phyloP scores from a whole-genome alignment of 2,797 vertebrate species.

The Protosalanx chinensis region DNA sequence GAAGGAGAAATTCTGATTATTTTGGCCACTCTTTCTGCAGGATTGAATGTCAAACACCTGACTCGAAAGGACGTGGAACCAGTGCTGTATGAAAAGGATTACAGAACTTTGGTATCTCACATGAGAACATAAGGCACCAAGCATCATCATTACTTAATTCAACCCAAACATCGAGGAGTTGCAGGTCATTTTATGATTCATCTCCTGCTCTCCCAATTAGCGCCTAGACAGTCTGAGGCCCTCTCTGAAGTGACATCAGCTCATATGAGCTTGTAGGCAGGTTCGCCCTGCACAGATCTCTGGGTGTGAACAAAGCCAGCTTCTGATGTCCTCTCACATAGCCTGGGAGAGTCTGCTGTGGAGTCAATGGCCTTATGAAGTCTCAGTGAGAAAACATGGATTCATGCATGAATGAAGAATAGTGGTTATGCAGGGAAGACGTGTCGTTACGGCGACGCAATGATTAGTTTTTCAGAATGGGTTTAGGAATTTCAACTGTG shows the following conservation, averaged over 20 bases:
- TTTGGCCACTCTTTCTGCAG: too few relatives aligned
- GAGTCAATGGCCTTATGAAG: constrained; percentile 16
- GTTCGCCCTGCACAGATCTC: constrained; percentile 25
- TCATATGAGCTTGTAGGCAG: constrained; percentile 47
- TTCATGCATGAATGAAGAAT: constrained; percentile 10
- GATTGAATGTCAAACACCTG: constrained; percentile 42
- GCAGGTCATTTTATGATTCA: constrained; percentile 60
- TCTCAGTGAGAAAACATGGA: constrained; percentile 1
- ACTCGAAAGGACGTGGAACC: constrained; percentile 64
- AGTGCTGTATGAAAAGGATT: constrained; percentile 55
- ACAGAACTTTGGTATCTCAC: constrained; percentile 55
- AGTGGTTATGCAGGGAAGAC: background rate
- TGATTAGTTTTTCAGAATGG: too few relatives aligned
- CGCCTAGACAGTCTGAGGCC: constrained; percentile 52
- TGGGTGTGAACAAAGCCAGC: constrained; percentile 54
- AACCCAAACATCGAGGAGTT: constrained; percentile 47
- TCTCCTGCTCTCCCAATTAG: constrained; percentile 66
- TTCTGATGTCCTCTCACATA: constrained; percentile 54
- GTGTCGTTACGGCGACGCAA: too few relatives aligned
- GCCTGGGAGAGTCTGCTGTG: constrained; percentile 46
- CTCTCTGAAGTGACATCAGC: constrained; percentile 63
- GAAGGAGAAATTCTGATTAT: too few relatives aligned
- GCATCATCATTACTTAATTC: constrained; percentile 54
- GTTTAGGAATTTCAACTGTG: too few relatives aligned
- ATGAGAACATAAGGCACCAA: constrained; percentile 47